Percentiles rank a stretch among this genome's conserved stretches.
phyloP scores from a whole-genome alignment of 2,113 vertebrate species.

The Trinectes maculatus region DNA sequence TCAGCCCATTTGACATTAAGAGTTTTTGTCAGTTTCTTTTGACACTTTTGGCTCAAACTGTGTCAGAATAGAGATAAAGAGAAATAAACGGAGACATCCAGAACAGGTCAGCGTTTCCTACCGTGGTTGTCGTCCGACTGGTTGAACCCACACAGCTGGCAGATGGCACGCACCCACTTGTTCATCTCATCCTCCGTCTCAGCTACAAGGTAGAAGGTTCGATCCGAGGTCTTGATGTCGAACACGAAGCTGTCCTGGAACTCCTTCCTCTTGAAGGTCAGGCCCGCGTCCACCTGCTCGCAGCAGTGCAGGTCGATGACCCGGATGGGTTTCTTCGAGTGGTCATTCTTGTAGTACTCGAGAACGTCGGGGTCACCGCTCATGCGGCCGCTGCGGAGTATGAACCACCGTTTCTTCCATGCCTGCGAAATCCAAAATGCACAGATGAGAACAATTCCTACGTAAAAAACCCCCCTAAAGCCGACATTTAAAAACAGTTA shows the following conservation, averaged over 20 bases:
- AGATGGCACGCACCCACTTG: slow-evolving; percentile 98
- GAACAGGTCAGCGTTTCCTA: slow-evolving; percentile 63
- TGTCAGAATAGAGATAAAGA: neutral
- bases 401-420: slow-evolving; percentile 99
- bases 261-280: slow-evolving; percentile 98
- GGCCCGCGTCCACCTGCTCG: slow-evolving; percentile 94
- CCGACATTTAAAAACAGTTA: neutral
- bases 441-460: too few species aligned
- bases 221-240: slow-evolving; percentile 96
- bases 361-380: slow-evolving; percentile 97
- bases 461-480: neutral
- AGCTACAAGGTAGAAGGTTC: slow-evolving; percentile 97
- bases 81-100: neutral
- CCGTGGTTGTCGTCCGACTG: slow-evolving; percentile 93
- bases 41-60: too few species aligned
- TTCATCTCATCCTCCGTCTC: slow-evolving; percentile 99
- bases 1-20: too few species aligned
- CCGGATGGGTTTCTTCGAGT: slow-evolving; percentile 95
- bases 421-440: slow-evolving; percentile 80
- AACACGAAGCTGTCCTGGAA: slow-evolving; percentile 98
- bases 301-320: slow-evolving; percentile 98
- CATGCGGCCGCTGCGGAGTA: slow-evolving; percentile 97
- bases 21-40: too few species aligned
- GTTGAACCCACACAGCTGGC: slow-evolving; percentile 98
- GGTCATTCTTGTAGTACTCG: slow-evolving; percentile 98